phyloP scores from a whole-genome alignment of 1,140 invertebrate genomes.

The Proales similis region DNA sequence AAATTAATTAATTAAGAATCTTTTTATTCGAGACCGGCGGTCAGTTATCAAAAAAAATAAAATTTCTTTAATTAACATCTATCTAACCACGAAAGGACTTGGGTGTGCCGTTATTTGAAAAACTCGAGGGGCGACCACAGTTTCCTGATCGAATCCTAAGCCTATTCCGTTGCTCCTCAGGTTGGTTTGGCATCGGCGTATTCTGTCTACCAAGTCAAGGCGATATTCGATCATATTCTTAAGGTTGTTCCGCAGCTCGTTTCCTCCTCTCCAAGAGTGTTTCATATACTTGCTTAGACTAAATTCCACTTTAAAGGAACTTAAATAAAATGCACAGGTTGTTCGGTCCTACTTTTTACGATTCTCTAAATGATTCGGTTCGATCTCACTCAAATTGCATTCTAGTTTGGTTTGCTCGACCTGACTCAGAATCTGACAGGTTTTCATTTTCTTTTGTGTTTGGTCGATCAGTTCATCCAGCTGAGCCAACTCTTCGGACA shows the following conservation, averaged over 20 bases:
- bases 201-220: conserved; percentile 8
- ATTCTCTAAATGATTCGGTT: conserved; percentile 18
- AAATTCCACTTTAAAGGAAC: neutral
- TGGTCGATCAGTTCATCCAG: neutral
- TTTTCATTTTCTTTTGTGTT: conserved; percentile 1
- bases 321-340: neutral
- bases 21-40: too few relatives aligned
- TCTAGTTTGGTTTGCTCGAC: conserved; percentile 14
- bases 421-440: neutral
- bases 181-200: conserved; percentile 8
- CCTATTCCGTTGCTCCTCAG: conserved; percentile 25
- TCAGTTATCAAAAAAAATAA: neutral
- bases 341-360: neutral
- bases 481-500: conserved; percentile 17
- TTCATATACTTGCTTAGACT: conserved; percentile 25
- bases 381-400: conserved; percentile 16
- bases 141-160: conserved; percentile 6
- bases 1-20: neutral
- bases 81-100: conserved; percentile 13
- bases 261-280: neutral
- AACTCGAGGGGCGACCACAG: conserved; percentile 17
- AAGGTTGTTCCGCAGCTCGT: conserved; percentile 3
- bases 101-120: conserved; percentile 25
- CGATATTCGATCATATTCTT: conserved; percentile 29
- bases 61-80: neutral